Percentiles rank a stretch among this genome's conserved stretches.
Conservation (phyloP, 2,113 vertebrate species). For the Agelaius phoeniceus region DNA sequence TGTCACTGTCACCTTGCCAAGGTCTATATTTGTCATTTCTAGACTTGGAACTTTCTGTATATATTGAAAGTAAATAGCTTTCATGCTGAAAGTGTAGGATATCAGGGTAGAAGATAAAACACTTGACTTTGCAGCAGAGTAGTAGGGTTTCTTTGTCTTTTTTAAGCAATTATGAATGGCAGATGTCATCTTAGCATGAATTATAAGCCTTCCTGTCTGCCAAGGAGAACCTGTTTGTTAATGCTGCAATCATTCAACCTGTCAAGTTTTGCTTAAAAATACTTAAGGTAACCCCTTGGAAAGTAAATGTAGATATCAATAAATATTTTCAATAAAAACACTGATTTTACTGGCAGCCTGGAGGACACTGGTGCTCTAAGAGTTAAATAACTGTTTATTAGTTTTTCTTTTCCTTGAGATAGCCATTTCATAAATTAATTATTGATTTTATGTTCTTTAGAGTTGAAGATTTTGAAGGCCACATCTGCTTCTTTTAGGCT, state of each 20-base stretch:
- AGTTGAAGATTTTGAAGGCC: background rate
- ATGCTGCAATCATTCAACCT: background rate
- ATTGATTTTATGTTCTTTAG: background rate
- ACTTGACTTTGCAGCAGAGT: background rate
- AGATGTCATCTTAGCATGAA: conserved; percentile 33
- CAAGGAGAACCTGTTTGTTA: conserved; percentile 27
- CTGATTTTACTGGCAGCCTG: background rate
- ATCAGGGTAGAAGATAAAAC: background rate
- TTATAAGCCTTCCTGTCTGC: background rate
- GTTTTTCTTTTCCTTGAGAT: background rate
- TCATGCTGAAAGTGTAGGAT: background rate
- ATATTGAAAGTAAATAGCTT: background rate
- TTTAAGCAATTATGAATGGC: conserved; percentile 40
- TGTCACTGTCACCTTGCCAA: conserved; percentile 30
- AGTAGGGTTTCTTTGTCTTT: background rate
- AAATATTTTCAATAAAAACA: background rate
- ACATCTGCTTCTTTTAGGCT: background rate
- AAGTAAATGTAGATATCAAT: background rate
- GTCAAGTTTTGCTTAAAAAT: conserved; percentile 24
- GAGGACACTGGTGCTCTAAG: background rate
- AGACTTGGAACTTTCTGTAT: background rate
- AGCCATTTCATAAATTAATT: background rate
- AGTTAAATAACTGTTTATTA: conserved; percentile 14
- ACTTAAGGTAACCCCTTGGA: conserved; percentile 17
- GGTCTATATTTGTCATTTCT: conserved; percentile 19